Percentiles rank a stretch among this genome's conserved stretches.
Conservation (phyloP, 2,797 vertebrate species). For the Clarias laeviceps region DNA sequence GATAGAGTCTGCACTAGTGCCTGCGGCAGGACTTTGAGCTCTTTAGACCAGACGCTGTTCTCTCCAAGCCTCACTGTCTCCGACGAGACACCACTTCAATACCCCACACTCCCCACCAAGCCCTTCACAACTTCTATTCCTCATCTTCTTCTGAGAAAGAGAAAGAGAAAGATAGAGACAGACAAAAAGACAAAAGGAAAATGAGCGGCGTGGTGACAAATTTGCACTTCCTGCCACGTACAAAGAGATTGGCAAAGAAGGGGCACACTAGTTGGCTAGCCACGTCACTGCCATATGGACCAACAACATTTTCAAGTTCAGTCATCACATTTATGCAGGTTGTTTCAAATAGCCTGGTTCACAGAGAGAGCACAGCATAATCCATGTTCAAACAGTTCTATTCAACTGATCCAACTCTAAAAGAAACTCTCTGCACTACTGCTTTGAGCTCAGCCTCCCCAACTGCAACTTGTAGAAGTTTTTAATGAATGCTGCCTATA, state of each 20-base stretch:
- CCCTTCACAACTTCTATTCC: constrained; percentile 40
- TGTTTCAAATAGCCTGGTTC: constrained; percentile 31
- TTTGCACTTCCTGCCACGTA: constrained; percentile 33
- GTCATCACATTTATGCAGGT: constrained; percentile 33
- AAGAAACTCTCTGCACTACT: constrained; percentile 2
- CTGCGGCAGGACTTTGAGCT: constrained; percentile 30
- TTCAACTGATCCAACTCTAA: constrained; percentile 30
- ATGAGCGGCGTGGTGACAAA: constrained; percentile 19
- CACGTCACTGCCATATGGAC: constrained; percentile 20
- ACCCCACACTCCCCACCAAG: constrained; percentile 23
- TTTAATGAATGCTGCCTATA: constrained; percentile 34
- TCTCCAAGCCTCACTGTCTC: constrained; percentile 20
- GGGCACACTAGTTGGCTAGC: neutral
- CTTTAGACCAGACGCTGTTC: constrained; percentile 37
- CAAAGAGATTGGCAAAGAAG: constrained; percentile 31
- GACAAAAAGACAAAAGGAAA: constrained; percentile 19
- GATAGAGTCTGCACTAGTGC: neutral
- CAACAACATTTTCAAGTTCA: constrained; percentile 32
- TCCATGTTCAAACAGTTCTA: constrained; percentile 22
- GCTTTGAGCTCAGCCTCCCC: constrained; percentile 17
- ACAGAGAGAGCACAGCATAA: constrained; percentile 23
- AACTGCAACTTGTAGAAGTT: constrained; percentile 29
- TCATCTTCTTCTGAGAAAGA: constrained; percentile 29
- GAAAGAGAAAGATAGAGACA: constrained; percentile 29
- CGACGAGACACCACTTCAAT: constrained; percentile 43